Base-by-base conservation (phyloP, 2,888 invertebrate species). In the Scaptomyza parva region DNA sequence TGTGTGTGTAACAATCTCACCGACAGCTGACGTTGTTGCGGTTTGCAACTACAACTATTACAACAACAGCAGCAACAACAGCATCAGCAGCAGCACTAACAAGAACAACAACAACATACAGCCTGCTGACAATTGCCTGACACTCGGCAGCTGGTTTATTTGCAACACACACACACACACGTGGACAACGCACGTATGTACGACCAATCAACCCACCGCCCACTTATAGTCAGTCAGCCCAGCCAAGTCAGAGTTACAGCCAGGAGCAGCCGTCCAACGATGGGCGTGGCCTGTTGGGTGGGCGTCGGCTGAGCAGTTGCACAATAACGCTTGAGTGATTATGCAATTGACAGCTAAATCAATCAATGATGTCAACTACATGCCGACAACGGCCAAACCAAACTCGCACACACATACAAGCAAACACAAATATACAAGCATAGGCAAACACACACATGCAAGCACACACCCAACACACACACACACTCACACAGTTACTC, bases 271-370 rank as follows among this genome's bases (percentile, higher is more conserved):
- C 3, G 35, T 14, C 3, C 8, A 14, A 8, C 35, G 41, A 30
- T 41, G 60, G 66, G 50, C 61, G 61, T 50, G 55, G 20, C 39
- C 24, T 1, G 55, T 50, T 68, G 67, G 80, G 52, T 52, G 66
- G 67, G 80, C 76, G 60, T 57, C 68, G 77, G 70, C 82, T 76
- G 76, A 85, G 85, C 78, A 85, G 82, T 80, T 86, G 74, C 78
- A 86, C 89, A 84, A 88, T 89, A 88, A 83, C 86, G 86, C 87
- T 86, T 89, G 89, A 89, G 86, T 86, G 90, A 89, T 87, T 90
- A 89, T 88, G 88, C 89, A 88, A 90, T 90, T 90, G 90, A 88
- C 90, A 89, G 87, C 83, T 88, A 88, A 90, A 90, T 90, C 90
- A 90, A 91, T 90, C 91, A 90, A 87, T 90, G 86, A 85, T 90